Evolutionary conservation across 1,140 invertebrate species (phyloP).

Genomic region (Drosophila kohkoa): DNA sequence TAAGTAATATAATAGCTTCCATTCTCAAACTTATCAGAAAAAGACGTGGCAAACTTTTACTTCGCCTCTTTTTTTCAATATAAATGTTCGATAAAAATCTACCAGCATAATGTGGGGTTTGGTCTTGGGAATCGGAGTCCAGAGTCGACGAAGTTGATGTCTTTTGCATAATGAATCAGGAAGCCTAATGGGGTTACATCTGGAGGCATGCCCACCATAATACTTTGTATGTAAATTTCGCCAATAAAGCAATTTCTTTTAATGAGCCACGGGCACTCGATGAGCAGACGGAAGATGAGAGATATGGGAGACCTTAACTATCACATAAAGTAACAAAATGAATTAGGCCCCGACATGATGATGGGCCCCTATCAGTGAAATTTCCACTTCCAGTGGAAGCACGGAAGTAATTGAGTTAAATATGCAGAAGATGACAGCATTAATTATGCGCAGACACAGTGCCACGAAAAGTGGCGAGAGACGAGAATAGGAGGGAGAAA

Average conservation of each 20-base stretch:
- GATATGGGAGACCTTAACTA: constrained; percentile 62
- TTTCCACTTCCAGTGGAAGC: constrained; percentile 60
- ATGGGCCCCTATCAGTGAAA: constrained; percentile 72
- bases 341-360: constrained; percentile 73
- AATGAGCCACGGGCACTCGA: constrained; percentile 70
- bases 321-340: constrained; percentile 79
- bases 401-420: constrained; percentile 83
- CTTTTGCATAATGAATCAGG: constrained; percentile 47
- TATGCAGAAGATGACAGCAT: constrained; percentile 83
- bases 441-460: constrained; percentile 70
- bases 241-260: constrained; percentile 82
- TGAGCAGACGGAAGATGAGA: constrained; percentile 45
- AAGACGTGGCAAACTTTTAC: background rate
- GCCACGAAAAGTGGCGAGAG: background rate
- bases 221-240: constrained; percentile 80
- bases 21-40: background rate
- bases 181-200: constrained; percentile 60
- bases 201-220: constrained; percentile 79
- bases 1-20: too few species aligned
- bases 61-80: constrained; percentile 22
- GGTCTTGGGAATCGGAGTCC: constrained; percentile 7
- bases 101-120: constrained; percentile 23
- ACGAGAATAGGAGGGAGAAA: constrained; percentile 40
- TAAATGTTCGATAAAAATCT: constrained; percentile 30
- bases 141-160: constrained; percentile 6